Evolutionary conservation across 2,797 vertebrate genomes (phyloP), one percentile per base, ranked within the genome.

Genomic region (Sebastes aleutianus): DNA sequence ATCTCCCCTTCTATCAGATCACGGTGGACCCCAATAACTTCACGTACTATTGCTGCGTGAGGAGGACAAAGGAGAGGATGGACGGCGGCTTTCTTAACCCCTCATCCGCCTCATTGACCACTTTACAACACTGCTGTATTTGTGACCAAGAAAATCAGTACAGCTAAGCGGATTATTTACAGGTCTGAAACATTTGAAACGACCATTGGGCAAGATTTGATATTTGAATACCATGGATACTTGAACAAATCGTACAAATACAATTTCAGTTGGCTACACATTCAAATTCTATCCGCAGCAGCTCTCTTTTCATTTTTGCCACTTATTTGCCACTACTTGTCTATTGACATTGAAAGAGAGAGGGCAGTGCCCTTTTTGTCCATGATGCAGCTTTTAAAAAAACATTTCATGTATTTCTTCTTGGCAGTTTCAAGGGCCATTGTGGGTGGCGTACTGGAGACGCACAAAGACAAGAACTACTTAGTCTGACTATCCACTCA

Each of bases 1-100:
- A 86, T 92, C 88, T 91, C 94, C 80, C 90, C 86, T 84, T 91
- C 91, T 76, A 94, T 94, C 89, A 92, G 91, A 93, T 93, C 87
- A 90, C 39, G 5, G 76, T 31, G 78, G 90, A 88, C 85, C 86
- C 84, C 70, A 76, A 86, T 87, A 89, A 80, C 89, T 83, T 82
- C 76, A 76, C 50, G 18, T 80, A 63, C 53, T 67, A 64, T 34
- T 73, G 72, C 34, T 74, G 69, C 58, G 72, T 50, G 75, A 87
- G 32, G 63, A 75, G 72, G 74, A 92, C 88, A 90, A 92, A 89
- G 68, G 62, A 27, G 74, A 78, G 36, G 70, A 76, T 3, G 22
- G 76, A 71, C 7, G 22, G 59, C 43, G 43, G 85, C 81, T 90
- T 83, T 87, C 67, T 87, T 91, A 85, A 91, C 86, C 91, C 76